These are phyloP conservation scores for Cristatella mucedo DNA, from an alignment of 2,888 invertebrate species.

Conservation along the genomic window DNA sequence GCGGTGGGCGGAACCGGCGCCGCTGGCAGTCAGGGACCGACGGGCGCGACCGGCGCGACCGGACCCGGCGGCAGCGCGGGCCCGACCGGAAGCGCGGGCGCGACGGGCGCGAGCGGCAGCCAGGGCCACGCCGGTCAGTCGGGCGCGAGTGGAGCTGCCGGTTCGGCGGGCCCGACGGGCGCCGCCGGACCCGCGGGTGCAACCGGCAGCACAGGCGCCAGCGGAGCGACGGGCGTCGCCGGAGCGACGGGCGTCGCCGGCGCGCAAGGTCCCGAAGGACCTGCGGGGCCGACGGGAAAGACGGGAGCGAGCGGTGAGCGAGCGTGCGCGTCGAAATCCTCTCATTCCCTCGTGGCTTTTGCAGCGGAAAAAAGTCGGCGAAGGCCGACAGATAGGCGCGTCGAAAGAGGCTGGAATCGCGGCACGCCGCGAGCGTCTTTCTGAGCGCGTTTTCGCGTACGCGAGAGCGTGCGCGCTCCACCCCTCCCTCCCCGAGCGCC, in stretches of 20 bases:
- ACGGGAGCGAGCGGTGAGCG: constrained; percentile 2
- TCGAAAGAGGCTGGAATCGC: constrained; percentile 27
- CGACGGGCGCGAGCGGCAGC: constrained; percentile 8
- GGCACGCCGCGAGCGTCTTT: no score
- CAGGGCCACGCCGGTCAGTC: not conserved
- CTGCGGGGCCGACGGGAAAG: constrained; percentile 12
- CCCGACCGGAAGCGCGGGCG: constrained; percentile 1
- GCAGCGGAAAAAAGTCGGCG: constrained; percentile 12
- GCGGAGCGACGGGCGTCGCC: no score
- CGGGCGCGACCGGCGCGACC: constrained; percentile 9
- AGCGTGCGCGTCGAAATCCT: no score
- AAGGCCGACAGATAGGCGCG: constrained; percentile 21
- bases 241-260: constrained; percentile 7
- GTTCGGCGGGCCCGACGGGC: constrained; percentile 2
- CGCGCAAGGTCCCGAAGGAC: constrained; percentile 10
- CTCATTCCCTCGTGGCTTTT: not conserved
- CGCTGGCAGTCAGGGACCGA: not conserved
- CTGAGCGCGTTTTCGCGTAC: no score
- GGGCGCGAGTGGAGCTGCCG: constrained; percentile 8
- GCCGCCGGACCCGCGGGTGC: constrained; percentile 7
- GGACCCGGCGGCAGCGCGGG: constrained; percentile 7
- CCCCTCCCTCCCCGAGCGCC: no score
- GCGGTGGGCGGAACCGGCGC: not conserved
- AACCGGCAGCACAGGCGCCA: constrained; percentile 9
- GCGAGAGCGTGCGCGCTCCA: no score